Percentiles rank a stretch among this genome's conserved stretches.
These are phyloP conservation scores for Ochlodes sylvanus DNA, from an alignment of 2,888 invertebrate genomes.

Conservation along the genomic window DNA sequence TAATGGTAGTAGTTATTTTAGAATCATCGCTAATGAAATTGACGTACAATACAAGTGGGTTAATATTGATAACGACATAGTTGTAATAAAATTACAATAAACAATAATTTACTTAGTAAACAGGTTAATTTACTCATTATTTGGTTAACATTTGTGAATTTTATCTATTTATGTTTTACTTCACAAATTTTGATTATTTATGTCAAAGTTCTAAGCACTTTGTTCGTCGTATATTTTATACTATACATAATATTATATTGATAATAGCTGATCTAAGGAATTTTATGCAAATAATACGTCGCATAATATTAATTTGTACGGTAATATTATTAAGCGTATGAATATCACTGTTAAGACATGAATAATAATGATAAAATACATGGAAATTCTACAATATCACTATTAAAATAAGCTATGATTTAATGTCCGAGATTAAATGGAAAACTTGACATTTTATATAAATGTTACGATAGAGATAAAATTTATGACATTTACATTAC, in stretches of 20 bases:
- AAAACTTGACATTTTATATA: slow-evolving; percentile 47
- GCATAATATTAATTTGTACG: slow-evolving; percentile 59
- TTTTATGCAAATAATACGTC: slow-evolving; percentile 28
- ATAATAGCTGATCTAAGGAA: neutral
- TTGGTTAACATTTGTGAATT: too few species aligned
- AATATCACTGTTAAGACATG: slow-evolving; percentile 24
- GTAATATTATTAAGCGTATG: slow-evolving; percentile 61
- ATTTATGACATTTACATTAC: slow-evolving; percentile 31
- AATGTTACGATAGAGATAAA: slow-evolving; percentile 26
- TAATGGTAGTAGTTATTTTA: too few species aligned
- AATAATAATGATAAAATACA: slow-evolving; percentile 21
- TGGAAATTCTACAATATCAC: slow-evolving; percentile 37
- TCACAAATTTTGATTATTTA: too few species aligned
- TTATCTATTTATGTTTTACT: too few species aligned
- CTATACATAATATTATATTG: neutral
- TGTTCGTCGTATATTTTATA: neutral
- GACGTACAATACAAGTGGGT: too few species aligned
- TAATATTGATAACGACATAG: too few species aligned
- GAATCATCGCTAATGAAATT: too few species aligned
- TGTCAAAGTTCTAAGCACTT: too few species aligned
- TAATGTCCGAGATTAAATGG: slow-evolving; percentile 57
- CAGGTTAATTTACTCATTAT: too few species aligned
- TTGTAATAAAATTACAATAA: too few species aligned
- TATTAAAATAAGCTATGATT: slow-evolving; percentile 49
- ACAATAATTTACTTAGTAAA: too few species aligned